Evolutionary conservation across 64 coral and sea anemone genomes (phyloP), one percentile per base, ranked within the genome.

Genomic region (Porites australiensis): DNA sequence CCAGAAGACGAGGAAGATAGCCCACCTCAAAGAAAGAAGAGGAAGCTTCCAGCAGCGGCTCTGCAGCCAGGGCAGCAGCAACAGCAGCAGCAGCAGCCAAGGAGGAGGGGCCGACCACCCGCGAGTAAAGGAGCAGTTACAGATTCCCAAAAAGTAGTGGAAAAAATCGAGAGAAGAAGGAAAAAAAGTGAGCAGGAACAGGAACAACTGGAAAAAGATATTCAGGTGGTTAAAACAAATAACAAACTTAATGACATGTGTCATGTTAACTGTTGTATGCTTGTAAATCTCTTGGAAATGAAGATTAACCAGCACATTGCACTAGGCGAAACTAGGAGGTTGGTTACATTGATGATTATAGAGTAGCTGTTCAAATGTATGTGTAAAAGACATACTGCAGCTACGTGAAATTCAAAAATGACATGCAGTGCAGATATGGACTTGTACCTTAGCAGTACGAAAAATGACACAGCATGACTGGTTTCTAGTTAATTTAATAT

Each of bases 151-250:
- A 51, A 67, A 68, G 6, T 19, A 12, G 10, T 15, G 1, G 81
- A 84, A 44, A 57, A 57, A 60, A 21, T 57, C 8, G 77, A 79
- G 63, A 84, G 62, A 68, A 84, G 62, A 84, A 84, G 81, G 81
- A 84, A 84, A 67, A 66, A n/a, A 84, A 84, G 81, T 63, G 62
- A 48, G 6, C 81, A 67, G n/a, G 62, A 84, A 9, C 78, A 62
- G 57, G 81, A 84, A 63, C 63, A 49, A 63, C 50, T 84, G 19
- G 61, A 69, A 50, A 84, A 84, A 45, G 81, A 84, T 11, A 50
- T 68, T 7, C 61, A 84, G 81, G 81, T 84, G 23, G 27, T 37
- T 4, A 13, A 84, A 8, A 37, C 5, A 15, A 63, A 47, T 3
- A 18, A 16, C 37, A 47, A 75, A 15, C 13, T 15, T 7, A 73